Evolutionary conservation across 1,140 invertebrate species (phyloP).

Genomic region (Bombus fervidus): DNA sequence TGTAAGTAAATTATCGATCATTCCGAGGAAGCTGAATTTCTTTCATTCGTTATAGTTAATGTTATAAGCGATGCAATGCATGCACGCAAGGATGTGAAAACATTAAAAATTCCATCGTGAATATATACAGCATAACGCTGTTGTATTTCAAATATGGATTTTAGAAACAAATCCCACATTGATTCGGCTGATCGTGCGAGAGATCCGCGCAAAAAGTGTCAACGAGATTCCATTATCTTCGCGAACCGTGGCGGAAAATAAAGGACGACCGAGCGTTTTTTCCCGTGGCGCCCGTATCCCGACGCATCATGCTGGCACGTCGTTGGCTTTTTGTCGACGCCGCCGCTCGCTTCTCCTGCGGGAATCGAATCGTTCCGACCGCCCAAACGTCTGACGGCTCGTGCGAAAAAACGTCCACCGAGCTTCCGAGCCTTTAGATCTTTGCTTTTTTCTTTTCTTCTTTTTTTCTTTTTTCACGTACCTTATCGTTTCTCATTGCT

Average conservation of each 20-base stretch:
- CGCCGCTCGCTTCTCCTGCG: conserved; percentile 30
- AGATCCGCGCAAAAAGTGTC: conserved; percentile 25
- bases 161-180: not conserved
- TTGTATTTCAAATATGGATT: not conserved
- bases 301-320: conserved; percentile 45
- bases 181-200: not conserved
- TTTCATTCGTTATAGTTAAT: no score
- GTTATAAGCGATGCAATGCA: no score
- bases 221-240: conserved; percentile 47
- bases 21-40: no score
- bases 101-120: not conserved
- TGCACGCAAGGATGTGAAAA: no score
- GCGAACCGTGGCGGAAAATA: conserved; percentile 46
- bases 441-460: not conserved
- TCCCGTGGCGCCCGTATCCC: conserved; percentile 49
- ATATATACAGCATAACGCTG: not conserved
- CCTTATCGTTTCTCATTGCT: not conserved
- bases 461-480: not conserved
- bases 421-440: no score
- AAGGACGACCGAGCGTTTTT: conserved; percentile 46
- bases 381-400: conserved; percentile 14
- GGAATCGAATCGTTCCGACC: conserved; percentile 28
- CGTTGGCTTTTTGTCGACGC: conserved; percentile 50
- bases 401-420: not conserved
- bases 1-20: no score